Conservation (phyloP, 1,140 invertebrate species). For the Drosophila equinoxialis region DNA sequence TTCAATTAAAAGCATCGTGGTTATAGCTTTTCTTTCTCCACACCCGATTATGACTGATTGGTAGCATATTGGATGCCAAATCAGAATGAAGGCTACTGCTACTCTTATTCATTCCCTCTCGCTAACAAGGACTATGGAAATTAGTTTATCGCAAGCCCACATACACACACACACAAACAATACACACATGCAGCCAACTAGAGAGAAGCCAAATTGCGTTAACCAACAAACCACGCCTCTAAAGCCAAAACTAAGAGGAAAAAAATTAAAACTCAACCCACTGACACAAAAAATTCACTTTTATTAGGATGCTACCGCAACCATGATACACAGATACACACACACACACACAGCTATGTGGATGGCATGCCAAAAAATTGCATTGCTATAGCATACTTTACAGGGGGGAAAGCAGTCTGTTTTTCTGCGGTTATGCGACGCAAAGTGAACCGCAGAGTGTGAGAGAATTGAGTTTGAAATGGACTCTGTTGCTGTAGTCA, state of each 20-base stretch:
- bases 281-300: constrained; percentile 35
- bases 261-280: not conserved
- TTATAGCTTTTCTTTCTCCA: not conserved
- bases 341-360: not conserved
- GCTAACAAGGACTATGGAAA: not conserved
- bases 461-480: constrained; percentile 38
- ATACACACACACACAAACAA: not conserved
- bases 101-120: not conserved
- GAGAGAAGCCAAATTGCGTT: not conserved
- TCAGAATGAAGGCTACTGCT: not conserved
- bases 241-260: not conserved
- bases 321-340: not conserved
- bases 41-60: not conserved
- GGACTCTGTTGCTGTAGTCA: constrained; percentile 61
- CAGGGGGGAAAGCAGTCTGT: constrained; percentile 36
- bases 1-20: not conserved
- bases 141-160: not conserved
- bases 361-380: constrained; percentile 4
- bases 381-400: constrained; percentile 55
- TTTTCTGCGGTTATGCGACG: constrained; percentile 52
- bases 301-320: constrained; percentile 31
- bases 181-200: not conserved
- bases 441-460: constrained; percentile 42
- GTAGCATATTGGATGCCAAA: not conserved
- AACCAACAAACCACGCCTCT: not conserved